phyloP scores from a whole-genome alignment of 2,113 vertebrate species.

The Recurvirostra avosetta region DNA sequence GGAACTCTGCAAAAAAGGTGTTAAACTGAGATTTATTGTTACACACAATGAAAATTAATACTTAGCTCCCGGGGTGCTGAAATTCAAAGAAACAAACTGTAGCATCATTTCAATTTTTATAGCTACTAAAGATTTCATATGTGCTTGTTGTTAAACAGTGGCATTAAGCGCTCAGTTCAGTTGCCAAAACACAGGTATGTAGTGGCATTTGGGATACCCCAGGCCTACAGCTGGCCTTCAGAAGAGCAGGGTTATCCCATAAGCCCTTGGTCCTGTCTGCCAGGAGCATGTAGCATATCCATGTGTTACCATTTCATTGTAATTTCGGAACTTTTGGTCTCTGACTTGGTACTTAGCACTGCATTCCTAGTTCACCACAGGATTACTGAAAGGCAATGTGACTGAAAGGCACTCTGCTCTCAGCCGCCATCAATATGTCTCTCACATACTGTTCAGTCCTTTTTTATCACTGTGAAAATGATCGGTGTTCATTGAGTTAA shows the following conservation, averaged over 20 bases:
- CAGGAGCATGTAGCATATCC: background rate
- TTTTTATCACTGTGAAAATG: background rate
- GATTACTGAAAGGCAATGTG: background rate
- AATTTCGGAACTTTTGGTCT: background rate
- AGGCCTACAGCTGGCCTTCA: background rate
- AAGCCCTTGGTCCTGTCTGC: background rate
- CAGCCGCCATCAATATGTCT: background rate
- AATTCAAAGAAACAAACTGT: background rate
- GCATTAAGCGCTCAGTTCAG: background rate
- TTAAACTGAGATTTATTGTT: background rate
- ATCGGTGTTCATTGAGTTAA: background rate
- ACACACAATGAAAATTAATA: background rate
- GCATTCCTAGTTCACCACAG: background rate
- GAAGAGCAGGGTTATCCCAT: background rate
- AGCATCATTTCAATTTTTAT: background rate
- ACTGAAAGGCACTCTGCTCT: background rate
- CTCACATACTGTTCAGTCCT: background rate
- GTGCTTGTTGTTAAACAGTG: background rate
- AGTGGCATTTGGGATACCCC: background rate
- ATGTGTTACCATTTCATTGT: background rate
- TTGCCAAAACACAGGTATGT: background rate
- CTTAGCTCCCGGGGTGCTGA: background rate
- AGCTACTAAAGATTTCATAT: background rate
- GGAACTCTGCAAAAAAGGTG: background rate
- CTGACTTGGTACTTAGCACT: background rate